phyloP scores from a whole-genome alignment of 2,113 vertebrate genomes.

The Climacteris rufus region DNA sequence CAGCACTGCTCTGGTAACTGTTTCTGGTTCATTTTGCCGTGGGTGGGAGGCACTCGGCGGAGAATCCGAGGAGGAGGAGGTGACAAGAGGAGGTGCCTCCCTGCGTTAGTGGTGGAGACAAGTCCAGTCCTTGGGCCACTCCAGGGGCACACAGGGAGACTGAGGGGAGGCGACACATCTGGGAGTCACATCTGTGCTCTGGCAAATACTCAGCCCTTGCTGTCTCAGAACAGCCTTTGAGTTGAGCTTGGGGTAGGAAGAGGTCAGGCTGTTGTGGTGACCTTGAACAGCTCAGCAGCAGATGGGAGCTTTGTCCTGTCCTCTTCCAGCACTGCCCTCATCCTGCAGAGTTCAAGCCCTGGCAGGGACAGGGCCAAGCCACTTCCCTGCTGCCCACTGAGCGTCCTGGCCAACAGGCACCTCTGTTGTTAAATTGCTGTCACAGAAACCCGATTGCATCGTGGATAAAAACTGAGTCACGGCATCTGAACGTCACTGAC shows the following conservation, averaged over 20 bases:
- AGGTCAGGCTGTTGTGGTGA: not conserved
- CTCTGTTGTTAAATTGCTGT: not conserved
- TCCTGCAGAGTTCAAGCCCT: not conserved
- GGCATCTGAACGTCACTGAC: not conserved
- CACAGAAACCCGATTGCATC: fast-evolving
- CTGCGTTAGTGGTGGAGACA: fast-evolving
- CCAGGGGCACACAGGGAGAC: not conserved
- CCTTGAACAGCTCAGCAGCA: not conserved
- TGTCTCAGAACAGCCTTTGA: not conserved
- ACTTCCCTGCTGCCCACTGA: not conserved
- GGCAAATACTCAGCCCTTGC: not conserved
- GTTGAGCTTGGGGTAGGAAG: not conserved
- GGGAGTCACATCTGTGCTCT: not conserved
- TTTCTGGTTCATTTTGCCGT: fast-evolving
- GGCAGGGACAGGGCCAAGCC: not conserved
- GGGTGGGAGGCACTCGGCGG: not conserved
- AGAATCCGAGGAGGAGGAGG: not conserved
- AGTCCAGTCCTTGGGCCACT: not conserved
- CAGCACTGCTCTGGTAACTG: not conserved
- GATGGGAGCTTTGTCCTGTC: not conserved
- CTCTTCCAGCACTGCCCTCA: not conserved
- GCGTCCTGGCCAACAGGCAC: not conserved
- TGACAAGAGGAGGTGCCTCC: not conserved
- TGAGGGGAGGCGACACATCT: not conserved
- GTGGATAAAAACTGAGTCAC: not conserved